A percentile compares a stretch with the other conserved stretches of the same genome.
These are phyloP conservation scores for Hydrozoanthus tunicans DNA, from an alignment of 64 coral and sea anemone genomes.

Conservation along the genomic window DNA sequence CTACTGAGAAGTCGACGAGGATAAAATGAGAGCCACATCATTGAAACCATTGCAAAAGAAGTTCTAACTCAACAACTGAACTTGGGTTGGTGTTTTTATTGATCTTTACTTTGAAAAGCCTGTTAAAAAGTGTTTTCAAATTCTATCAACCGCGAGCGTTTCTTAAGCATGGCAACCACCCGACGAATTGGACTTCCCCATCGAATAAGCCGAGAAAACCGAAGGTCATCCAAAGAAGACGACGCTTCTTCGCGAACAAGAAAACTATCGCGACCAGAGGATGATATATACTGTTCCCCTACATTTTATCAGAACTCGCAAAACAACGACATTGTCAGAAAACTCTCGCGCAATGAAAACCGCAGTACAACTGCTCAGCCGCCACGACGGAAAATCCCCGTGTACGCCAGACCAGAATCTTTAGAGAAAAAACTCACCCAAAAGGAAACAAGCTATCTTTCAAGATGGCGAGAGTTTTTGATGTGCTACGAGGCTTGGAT, in stretches of 20 bases:
- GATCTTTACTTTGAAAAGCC: neutral
- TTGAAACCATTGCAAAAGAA: neutral
- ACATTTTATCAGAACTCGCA: conserved; percentile 52
- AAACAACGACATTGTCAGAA: conserved; percentile 53
- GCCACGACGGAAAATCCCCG: conserved; percentile 30
- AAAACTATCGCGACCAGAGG: conserved; percentile 33
- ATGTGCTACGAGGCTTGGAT: conserved; percentile 51
- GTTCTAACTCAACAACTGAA: neutral
- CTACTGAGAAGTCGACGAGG: neutral
- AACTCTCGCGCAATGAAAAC: conserved; percentile 45
- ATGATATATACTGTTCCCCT: conserved; percentile 41
- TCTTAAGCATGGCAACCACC: conserved; percentile 35
- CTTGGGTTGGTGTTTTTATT: neutral
- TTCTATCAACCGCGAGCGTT: neutral
- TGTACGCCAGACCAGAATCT: conserved; percentile 13
- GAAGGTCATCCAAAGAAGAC: conserved; percentile 16
- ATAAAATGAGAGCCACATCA: neutral
- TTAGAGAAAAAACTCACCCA: conserved; percentile 1
- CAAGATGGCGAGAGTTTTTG: conserved; percentile 37
- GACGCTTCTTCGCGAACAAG: neutral
- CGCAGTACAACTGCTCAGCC: neutral
- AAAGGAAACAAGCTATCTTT: neutral
- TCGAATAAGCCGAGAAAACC: conserved; percentile 6
- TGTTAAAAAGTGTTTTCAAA: neutral
- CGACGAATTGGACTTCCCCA: conserved; percentile 38